Base-by-base conservation (phyloP, 2,113 vertebrate genomes). In the Xerus inauris region DNA sequence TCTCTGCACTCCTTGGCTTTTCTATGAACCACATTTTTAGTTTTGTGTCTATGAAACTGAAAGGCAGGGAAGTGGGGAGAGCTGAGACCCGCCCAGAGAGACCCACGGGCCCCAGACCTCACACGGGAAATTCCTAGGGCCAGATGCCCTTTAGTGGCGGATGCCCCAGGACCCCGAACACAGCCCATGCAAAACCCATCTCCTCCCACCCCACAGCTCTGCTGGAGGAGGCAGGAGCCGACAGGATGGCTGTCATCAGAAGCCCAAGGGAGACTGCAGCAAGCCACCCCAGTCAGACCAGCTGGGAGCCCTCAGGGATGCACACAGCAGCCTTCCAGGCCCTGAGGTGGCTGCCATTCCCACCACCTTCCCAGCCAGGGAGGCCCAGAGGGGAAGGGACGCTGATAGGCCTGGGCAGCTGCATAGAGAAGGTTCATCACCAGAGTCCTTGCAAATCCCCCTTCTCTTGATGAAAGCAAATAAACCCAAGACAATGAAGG, bases 281-380 rank as follows among this genome's bases (percentile, higher is more conserved):
- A 32, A 28, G 28, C n/a, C 73, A 24, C 3, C 57, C 40, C 57
- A 24, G 40, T 40, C n/a, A 6, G 71, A 57, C 64, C n/a, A 38
- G 26, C 9, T 13, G 51, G 49, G 0, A 28, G 3, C 32, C 2
- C 14, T 8, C 4, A 2, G 32, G 2, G 49, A 69, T 5, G 20
- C 40, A 12, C 42, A 57, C 49, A 72, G 59, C 24, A 67, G 22
- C 72, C 20, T 17, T 32, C 91, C 49, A 19, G 26, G 32, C 59
- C 24, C 59, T 62, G 59, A 26, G 54, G 64, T 0, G n/a, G 57
- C n/a, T 20, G 40, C 64, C 72, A 45, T 73, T 35, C 17, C 54
- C 17, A 4, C 2, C 3, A 1, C 19, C 22, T 24, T 8, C 59
- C 26, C 59, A 62, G 59, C 59, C 59, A 28, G 59, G 26, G 24